Evolutionary conservation across 2,113 vertebrate genomes (phyloP), one percentile per base, ranked within the genome.

Genomic region (Macquaria ambigua): DNA sequence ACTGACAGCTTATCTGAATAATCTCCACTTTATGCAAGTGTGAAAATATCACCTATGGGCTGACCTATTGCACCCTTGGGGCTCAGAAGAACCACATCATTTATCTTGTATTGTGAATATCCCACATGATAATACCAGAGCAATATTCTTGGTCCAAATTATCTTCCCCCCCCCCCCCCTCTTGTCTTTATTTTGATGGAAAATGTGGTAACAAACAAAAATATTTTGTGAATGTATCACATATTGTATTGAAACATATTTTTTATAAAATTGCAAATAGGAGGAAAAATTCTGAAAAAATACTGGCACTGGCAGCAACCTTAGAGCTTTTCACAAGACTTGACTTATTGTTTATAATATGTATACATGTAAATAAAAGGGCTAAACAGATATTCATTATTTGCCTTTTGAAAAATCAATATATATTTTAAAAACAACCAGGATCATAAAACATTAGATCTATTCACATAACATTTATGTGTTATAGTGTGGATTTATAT

Each of bases 1-100:
- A 87, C 46, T 88, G 88, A 90, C 89, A 89, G 81, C 69, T 86
- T 84, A 83, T 93, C 74, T 89, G 84, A 94, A 93, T 93, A 93
- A 92, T 93, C 72, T 92, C 74, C 82, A 86, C 73, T 94, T 93
- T 80, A 89, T 90, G 84, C 82, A 90, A 85, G 83, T 86, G 85
- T 80, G 82, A 92, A 92, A 90, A 84, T 81, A 85, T 79, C 81
- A 86, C 81, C 89, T 83, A 74, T 86, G 55, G 75, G 61, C 62
- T 90, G 91, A 92, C 87, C 90, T 74, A 58, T 14, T 77, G 70
- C 77, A 75, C 80, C 86, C 75, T 41, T 20, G 81, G 85, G 88
- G 78, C 59, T 80, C 37, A 41, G 31, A 68, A 58, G 34, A 87
- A 81, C 34, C 72, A 43, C 79, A 73, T 82, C 58, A 81, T 85